phyloP scores from a whole-genome alignment of 2,888 invertebrate genomes.

The Chelonus formosanus region DNA sequence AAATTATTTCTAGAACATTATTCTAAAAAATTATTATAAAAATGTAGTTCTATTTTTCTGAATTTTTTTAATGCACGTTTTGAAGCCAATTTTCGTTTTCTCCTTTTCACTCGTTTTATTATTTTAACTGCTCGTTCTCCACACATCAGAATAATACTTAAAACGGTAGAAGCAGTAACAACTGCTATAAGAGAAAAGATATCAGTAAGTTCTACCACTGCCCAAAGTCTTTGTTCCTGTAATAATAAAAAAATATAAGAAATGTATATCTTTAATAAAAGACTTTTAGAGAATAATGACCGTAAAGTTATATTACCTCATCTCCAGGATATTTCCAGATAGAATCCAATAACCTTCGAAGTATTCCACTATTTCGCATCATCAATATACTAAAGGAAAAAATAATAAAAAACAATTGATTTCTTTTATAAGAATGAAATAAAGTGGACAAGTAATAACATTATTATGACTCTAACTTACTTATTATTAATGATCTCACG shows the following conservation, averaged over 20 bases:
- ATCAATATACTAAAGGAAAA: constrained; percentile 59
- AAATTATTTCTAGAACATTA: too few species aligned
- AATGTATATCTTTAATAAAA: constrained; percentile 25
- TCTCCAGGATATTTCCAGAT: constrained; percentile 45
- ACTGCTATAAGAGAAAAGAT: constrained; percentile 52
- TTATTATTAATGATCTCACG: constrained; percentile 58
- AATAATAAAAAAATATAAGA: constrained; percentile 13
- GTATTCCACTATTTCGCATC: constrained; percentile 57
- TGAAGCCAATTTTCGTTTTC: too few species aligned
- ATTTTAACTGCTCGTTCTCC: constrained; percentile 37
- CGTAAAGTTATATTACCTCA: constrained; percentile 23
- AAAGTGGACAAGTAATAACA: background rate
- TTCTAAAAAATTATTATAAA: too few species aligned
- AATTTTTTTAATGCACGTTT: too few species aligned
- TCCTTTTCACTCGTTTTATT: too few species aligned
- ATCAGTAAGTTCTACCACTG: constrained; percentile 54
- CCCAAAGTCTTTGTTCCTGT: constrained; percentile 45
- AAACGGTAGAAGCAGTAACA: constrained; percentile 42
- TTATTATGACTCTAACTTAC: constrained; percentile 41
- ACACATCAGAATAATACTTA: constrained; percentile 42
- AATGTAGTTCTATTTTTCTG: too few species aligned
- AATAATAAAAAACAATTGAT: too few species aligned
- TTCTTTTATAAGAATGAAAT: too few species aligned
- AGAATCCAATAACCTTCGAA: constrained; percentile 54
- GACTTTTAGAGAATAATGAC: background rate